Evolutionary conservation across 2,797 vertebrate species (phyloP).

Genomic region (Phalanger gymnotis): DNA sequence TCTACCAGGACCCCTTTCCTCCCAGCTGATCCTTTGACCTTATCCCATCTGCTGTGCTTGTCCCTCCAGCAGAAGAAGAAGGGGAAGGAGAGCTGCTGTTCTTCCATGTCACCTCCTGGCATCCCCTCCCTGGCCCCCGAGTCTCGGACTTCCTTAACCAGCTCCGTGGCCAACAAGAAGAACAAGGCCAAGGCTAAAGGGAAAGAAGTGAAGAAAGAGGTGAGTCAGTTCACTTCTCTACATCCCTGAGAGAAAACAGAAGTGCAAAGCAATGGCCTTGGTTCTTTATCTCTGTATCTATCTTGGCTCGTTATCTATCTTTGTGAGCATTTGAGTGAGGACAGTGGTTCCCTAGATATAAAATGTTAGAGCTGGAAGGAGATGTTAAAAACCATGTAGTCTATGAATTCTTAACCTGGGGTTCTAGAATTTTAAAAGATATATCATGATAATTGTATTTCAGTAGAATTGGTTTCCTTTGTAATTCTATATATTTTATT

Average conservation of each 20-base stretch:
- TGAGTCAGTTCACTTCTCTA: conserved; percentile 66
- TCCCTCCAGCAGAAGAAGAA: conserved; percentile 92
- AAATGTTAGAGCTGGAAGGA: not conserved
- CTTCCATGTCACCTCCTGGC: conserved; percentile 79
- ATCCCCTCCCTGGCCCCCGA: conserved; percentile 87
- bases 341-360: not conserved
- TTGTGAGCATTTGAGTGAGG: not conserved
- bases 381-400: not conserved
- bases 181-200: conserved; percentile 91
- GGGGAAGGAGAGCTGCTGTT: conserved; percentile 88
- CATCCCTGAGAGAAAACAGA: fast-evolving
- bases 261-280: not conserved
- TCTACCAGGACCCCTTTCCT: not conserved
- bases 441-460: not conserved
- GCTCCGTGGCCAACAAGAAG: conserved; percentile 87
- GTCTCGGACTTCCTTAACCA: conserved; percentile 80
- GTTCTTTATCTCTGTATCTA: not conserved
- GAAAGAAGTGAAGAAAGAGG: conserved; percentile 93
- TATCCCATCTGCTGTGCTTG: conserved; percentile 15
- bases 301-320: not conserved
- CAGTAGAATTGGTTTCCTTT: not conserved
- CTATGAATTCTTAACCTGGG: not conserved
- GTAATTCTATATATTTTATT: not conserved
- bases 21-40: not conserved
- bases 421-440: not conserved